Percentiles rank a stretch among this genome's conserved stretches.
Conservation (phyloP, 1,140 invertebrate genomes). For the Calosoma granatense region DNA sequence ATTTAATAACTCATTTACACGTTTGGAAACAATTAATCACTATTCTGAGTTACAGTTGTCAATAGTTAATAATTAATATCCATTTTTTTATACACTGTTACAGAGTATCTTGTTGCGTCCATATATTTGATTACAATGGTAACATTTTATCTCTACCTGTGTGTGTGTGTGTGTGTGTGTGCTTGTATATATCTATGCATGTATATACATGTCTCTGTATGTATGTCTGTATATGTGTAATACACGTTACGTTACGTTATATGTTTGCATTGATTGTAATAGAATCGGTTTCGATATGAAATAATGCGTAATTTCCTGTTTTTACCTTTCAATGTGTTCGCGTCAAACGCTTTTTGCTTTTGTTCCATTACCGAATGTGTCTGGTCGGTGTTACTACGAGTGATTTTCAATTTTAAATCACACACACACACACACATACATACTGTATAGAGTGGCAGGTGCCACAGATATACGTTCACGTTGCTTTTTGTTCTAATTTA, state of each 20-base stretch:
- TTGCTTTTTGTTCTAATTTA: no score
- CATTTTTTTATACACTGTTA: no score
- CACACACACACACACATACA: no score
- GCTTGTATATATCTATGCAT: background rate
- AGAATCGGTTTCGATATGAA: background rate
- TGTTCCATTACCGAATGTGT: background rate
- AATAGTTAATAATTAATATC: constrained; percentile 5
- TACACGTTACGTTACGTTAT: background rate
- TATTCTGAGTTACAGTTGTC: background rate
- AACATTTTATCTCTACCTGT: no score
- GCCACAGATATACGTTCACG: no score
- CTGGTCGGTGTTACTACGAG: background rate
- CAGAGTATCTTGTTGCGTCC: no score
- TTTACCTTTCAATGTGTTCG: constrained; percentile 2
- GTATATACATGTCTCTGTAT: background rate
- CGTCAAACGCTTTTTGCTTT: background rate
- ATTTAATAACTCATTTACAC: constrained; percentile 5
- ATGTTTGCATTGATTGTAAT: background rate
- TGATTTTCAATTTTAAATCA: no score
- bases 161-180: no score
- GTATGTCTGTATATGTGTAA: background rate
- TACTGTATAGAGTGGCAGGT: no score
- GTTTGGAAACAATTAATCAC: background rate
- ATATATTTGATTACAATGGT: background rate
- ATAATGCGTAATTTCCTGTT: constrained; percentile 7